Percentiles rank a stretch among this genome's conserved stretches.
These are phyloP conservation scores for Corythoichthys intestinalis DNA, from an alignment of 2,113 vertebrate species.

Conservation along the genomic window DNA sequence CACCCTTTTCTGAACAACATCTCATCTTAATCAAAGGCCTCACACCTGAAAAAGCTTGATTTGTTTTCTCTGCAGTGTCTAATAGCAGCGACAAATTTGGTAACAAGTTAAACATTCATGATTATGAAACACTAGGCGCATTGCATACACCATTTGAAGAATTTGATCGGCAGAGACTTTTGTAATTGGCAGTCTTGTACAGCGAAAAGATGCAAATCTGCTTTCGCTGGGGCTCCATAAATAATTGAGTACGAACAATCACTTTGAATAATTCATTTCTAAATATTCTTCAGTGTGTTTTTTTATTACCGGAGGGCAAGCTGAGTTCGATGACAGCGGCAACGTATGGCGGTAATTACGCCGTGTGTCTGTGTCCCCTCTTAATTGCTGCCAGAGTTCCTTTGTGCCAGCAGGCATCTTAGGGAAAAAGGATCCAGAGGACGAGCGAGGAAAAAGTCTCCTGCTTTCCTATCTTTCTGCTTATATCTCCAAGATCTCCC, in stretches of 20 bases:
- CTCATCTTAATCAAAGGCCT: too few relatives aligned
- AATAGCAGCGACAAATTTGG: slow-evolving; percentile 56
- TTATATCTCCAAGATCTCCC: slow-evolving; percentile 51
- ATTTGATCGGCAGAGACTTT: slow-evolving; percentile 70
- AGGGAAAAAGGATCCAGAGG: slow-evolving; percentile 34
- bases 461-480: slow-evolving; percentile 36
- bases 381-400: slow-evolving; percentile 76
- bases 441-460: slow-evolving; percentile 26
- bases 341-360: slow-evolving; percentile 69
- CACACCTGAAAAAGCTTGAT: slow-evolving; percentile 25
- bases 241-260: slow-evolving; percentile 76
- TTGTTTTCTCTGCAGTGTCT: slow-evolving; percentile 55
- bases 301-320: slow-evolving; percentile 71
- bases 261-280: slow-evolving; percentile 77
- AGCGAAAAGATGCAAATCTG: slow-evolving; percentile 71
- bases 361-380: slow-evolving; percentile 59
- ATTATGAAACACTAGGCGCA: slow-evolving; percentile 50
- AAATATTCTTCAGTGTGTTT: slow-evolving; percentile 74
- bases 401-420: slow-evolving; percentile 59
- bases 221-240: slow-evolving; percentile 63
- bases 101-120: slow-evolving; percentile 70
- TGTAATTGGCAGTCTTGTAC: slow-evolving; percentile 78
- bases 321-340: slow-evolving; percentile 72
- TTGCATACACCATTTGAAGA: slow-evolving; percentile 68
- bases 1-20: too few relatives aligned